Conservation (phyloP, 2,797 vertebrate genomes). For the Siniperca undulata region DNA sequence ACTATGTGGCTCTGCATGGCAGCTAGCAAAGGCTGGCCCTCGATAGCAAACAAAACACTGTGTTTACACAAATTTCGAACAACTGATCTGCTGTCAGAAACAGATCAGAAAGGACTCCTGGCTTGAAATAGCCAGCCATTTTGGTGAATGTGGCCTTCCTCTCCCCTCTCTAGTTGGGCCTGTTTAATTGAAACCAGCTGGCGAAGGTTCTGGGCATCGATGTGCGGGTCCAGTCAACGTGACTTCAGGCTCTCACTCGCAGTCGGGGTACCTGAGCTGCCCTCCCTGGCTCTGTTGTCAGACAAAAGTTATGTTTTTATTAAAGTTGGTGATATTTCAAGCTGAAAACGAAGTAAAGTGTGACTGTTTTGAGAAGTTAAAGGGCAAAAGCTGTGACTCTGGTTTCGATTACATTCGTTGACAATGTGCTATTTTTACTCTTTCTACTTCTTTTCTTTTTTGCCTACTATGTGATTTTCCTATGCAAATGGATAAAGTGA, state of each 20-base stretch:
- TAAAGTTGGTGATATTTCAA: constrained; percentile 49
- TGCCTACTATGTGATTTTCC: constrained; percentile 52
- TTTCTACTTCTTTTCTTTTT: constrained; percentile 32
- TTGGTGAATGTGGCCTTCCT: constrained; percentile 67
- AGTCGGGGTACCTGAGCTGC: constrained; percentile 69
- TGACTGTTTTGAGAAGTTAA: constrained; percentile 43
- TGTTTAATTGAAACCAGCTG: constrained; percentile 84
- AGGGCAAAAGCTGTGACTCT: constrained; percentile 48
- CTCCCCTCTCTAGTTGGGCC: constrained; percentile 58
- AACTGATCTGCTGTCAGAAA: constrained; percentile 66
- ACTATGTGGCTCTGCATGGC: constrained; percentile 36
- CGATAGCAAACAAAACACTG: constrained; percentile 58
- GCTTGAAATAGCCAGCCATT: constrained; percentile 66
- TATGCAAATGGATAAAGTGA: constrained; percentile 54
- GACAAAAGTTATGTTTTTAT: constrained; percentile 60
- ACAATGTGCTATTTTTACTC: constrained; percentile 68
- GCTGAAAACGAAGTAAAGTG: constrained; percentile 41
- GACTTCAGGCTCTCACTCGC: constrained; percentile 63
- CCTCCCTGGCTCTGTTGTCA: constrained; percentile 54
- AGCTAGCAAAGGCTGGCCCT: constrained; percentile 37
- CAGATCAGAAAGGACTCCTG: constrained; percentile 62
- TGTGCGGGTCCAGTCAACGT: constrained; percentile 66
- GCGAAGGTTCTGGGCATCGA: constrained; percentile 73
- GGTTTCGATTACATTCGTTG: constrained; percentile 70
- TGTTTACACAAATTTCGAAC: constrained; percentile 70